Base-by-base conservation (phyloP, 1,140 invertebrate species). In the Danaus plexippus region DNA sequence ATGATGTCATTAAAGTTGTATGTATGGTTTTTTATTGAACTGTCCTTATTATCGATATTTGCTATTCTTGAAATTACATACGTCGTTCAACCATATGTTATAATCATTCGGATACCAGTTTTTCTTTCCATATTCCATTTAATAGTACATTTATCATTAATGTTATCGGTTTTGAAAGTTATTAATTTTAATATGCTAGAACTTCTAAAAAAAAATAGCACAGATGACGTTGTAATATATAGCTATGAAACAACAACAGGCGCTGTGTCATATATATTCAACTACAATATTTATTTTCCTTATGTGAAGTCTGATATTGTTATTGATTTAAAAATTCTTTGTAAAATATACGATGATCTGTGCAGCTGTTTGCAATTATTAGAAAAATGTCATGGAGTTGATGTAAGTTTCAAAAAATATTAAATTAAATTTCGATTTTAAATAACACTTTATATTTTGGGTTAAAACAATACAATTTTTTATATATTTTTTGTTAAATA, bases 301-400 rank as follows among this genome's bases (percentile, higher is more conserved):
- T 41, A 67, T 43, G 42, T 60, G 5, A 47, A 66, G 8, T 32
- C 22, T 59, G 18, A 61, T 64, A 11, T 41, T 48, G 11, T 43
- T 54, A 42, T 67, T 9, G 66, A 77, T 56, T 50, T 81, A 5
- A 76, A 71, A 57, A 53, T 46, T 53, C 52, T 79, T 9, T 76
- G 75, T 57, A 71, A 65, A 62, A 42, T 71, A n/a, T 81, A 84
- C 45, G 78, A 80, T 22, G 64, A 75, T 46, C 52, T 80, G 12
- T 66, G 62, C 40, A 68, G 66, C 8, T 67, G 67, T 50, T 49
- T 74, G 11, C 62, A 68, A 12, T 59, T 78, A 9, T 59, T 84
- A 45, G 68, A 80, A 54, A 66, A 73, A 52, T 55, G 57, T 58
- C 75, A 84, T 18, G 77, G 78, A 12, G 47, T 71, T 11, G 73